A percentile compares a stretch with the other conserved stretches of the same genome.
phyloP scores from a whole-genome alignment of 2,888 invertebrate species.

The Philhelius pedissequus region DNA sequence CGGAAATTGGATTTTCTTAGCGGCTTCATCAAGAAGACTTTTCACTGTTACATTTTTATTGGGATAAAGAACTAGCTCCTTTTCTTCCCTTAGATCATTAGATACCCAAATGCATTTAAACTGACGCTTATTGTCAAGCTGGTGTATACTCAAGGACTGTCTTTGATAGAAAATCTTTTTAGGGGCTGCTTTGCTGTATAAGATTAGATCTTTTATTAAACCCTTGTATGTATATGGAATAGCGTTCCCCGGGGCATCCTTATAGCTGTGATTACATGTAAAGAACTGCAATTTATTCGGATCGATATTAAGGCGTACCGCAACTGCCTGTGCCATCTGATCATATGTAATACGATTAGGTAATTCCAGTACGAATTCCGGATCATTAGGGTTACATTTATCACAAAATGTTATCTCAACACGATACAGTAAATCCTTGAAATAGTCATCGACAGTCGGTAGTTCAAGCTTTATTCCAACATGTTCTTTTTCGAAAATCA shows the following conservation, averaged over 20 bases:
- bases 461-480: slow-evolving; percentile 88
- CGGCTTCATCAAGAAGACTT: slow-evolving; percentile 95
- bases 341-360: slow-evolving; percentile 96
- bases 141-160: slow-evolving; percentile 96
- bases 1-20: slow-evolving; percentile 92
- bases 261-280: slow-evolving; percentile 89
- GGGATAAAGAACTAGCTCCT: slow-evolving; percentile 97
- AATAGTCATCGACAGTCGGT: slow-evolving; percentile 96
- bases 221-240: slow-evolving; percentile 77
- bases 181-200: slow-evolving; percentile 92
- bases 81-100: slow-evolving; percentile 94
- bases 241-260: slow-evolving; percentile 76
- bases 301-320: slow-evolving; percentile 93
- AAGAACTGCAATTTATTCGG: slow-evolving; percentile 97
- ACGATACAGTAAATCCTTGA: slow-evolving; percentile 91
- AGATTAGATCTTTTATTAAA: slow-evolving; percentile 89
- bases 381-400: slow-evolving; percentile 94
- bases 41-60: slow-evolving; percentile 95
- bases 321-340: slow-evolving; percentile 95
- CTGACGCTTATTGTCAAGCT: slow-evolving; percentile 98
- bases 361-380: slow-evolving; percentile 90
- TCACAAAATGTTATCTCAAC: slow-evolving; percentile 98
- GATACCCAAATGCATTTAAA: slow-evolving; percentile 93
- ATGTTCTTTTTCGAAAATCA: slow-evolving; percentile 96
- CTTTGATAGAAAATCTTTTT: slow-evolving; percentile 98